Evolutionary conservation across 2,113 vertebrate genomes (phyloP).

Genomic region (Malaclemys terrapin): DNA sequence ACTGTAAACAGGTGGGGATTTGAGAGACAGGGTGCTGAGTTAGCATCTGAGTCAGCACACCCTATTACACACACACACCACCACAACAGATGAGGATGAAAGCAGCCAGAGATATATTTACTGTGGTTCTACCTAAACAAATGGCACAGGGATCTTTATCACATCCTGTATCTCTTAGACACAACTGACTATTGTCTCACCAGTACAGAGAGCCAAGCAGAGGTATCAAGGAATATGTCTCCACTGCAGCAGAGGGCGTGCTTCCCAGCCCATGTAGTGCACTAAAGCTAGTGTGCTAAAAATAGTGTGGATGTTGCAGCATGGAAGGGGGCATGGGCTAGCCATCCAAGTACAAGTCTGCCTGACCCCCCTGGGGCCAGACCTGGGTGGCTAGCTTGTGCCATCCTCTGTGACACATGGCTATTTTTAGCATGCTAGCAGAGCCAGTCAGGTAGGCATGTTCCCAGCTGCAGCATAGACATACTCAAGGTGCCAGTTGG

Average conservation of each 20-base stretch:
- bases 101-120: neutral
- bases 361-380: neutral
- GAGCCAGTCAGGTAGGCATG: neutral
- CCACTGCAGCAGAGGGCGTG: neutral
- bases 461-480: neutral
- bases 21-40: neutral
- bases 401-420: neutral
- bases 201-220: neutral
- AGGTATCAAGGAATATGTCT: neutral
- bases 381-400: neutral
- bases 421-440: neutral
- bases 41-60: neutral
- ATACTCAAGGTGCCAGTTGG: neutral
- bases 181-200: neutral
- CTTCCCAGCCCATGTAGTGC: neutral
- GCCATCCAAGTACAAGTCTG: neutral
- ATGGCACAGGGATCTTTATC: neutral
- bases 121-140: constrained; percentile 14
- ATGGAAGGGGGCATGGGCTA: neutral
- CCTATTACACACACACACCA: neutral
- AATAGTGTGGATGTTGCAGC: neutral
- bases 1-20: neutral
- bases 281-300: neutral
- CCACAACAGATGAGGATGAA: neutral
- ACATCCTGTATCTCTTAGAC: neutral